These are phyloP conservation scores for Ceramica pisi DNA, from an alignment of 2,888 invertebrate genomes.

Conservation along the genomic window DNA sequence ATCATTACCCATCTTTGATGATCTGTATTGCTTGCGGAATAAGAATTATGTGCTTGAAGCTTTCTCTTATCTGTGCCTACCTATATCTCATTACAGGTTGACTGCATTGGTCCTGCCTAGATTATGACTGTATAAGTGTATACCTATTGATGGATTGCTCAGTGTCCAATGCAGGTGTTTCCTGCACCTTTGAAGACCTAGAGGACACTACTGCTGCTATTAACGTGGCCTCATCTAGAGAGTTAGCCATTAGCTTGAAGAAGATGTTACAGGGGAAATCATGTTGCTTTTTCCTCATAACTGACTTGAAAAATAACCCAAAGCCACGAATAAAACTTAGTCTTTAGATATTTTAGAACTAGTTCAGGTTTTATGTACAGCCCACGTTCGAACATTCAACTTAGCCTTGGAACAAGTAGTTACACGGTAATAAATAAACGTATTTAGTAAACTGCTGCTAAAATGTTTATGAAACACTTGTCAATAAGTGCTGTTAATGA, in stretches of 20 bases:
- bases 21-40: neutral
- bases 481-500: constrained; percentile 18
- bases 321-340: neutral
- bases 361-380: constrained; percentile 38
- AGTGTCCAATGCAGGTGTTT: too few species aligned
- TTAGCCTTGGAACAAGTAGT: constrained; percentile 8
- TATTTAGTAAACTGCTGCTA: constrained; percentile 34
- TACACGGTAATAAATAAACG: constrained; percentile 23
- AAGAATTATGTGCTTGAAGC: too few species aligned
- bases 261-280: neutral
- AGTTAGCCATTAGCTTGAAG: neutral
- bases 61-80: too few species aligned
- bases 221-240: too few species aligned
- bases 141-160: too few species aligned
- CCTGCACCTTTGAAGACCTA: too few species aligned
- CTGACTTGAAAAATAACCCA: neutral
- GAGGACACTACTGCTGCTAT: too few species aligned
- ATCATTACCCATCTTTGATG: neutral
- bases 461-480: constrained; percentile 30
- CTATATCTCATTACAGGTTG: too few species aligned
- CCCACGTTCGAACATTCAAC: constrained; percentile 34
- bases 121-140: too few species aligned
- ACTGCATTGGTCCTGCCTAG: too few species aligned
- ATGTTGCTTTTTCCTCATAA: neutral
- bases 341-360: constrained; percentile 11